phyloP scores from a whole-genome alignment of 2,113 vertebrate genomes.

The Gadus chalcogrammus region DNA sequence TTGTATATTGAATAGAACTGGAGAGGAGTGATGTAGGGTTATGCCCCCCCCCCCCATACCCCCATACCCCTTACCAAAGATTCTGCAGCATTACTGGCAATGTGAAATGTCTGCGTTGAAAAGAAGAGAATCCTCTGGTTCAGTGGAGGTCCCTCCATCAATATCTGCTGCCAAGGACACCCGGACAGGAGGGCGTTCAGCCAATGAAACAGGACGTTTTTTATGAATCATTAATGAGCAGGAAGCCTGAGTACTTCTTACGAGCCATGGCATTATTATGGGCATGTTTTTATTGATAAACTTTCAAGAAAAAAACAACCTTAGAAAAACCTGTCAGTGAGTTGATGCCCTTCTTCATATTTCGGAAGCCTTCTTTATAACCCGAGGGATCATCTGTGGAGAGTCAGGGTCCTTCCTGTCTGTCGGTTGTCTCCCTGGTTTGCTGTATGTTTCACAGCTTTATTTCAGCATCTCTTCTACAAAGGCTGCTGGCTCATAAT shows the following conservation, averaged over 20 bases:
- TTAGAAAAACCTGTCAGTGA: too few relatives aligned
- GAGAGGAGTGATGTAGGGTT: slow-evolving; percentile 17
- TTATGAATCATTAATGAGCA: slow-evolving; percentile 1
- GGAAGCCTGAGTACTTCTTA: not conserved
- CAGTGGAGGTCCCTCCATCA: slow-evolving; percentile 23
- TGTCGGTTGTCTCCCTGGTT: too few relatives aligned
- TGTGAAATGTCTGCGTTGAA: slow-evolving; percentile 27
- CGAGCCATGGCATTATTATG: slow-evolving; percentile 4
- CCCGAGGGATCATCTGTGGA: too few relatives aligned
- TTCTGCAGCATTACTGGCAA: slow-evolving; percentile 32
- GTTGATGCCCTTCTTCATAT: too few relatives aligned
- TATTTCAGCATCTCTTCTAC: not conserved
- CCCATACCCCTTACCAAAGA: slow-evolving; percentile 14
- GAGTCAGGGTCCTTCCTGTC: too few relatives aligned
- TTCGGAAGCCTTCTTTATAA: too few relatives aligned
- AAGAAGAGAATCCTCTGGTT: slow-evolving; percentile 15
- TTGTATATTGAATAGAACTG: slow-evolving; percentile 55
- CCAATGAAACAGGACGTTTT: slow-evolving; percentile 16
- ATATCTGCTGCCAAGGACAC: slow-evolving; percentile 41
- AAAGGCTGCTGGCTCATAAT: too few relatives aligned
- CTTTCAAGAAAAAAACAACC: too few relatives aligned
- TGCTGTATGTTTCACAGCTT: too few relatives aligned
- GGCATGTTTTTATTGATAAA: not conserved
- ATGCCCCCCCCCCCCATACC: not conserved
- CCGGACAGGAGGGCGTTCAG: slow-evolving; percentile 3